phyloP scores from a whole-genome alignment of 2,888 invertebrate genomes.

The Galeopsomyia nigrocyanea region DNA sequence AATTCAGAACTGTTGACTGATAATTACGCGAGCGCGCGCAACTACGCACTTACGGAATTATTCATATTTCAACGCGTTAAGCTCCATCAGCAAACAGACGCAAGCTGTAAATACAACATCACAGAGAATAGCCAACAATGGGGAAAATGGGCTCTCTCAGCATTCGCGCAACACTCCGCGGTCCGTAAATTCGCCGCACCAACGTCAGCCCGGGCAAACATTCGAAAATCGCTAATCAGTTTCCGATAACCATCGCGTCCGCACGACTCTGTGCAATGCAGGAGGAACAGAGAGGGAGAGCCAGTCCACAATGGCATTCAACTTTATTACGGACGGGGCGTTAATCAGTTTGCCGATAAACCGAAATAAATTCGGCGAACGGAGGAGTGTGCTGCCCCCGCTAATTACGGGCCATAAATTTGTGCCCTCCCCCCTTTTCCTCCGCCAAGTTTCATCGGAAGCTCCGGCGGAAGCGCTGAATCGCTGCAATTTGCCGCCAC shows the following conservation, averaged over 20 bases:
- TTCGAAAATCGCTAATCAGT: slow-evolving; percentile 42
- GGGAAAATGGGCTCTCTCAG: too few relatives aligned
- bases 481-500: slow-evolving; percentile 18
- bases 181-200: too few relatives aligned
- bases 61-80: too few relatives aligned
- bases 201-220: slow-evolving; percentile 13
- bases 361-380: slow-evolving; percentile 39
- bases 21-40: too few relatives aligned
- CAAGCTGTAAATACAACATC: too few relatives aligned
- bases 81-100: too few relatives aligned
- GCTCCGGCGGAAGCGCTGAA: slow-evolving; percentile 26
- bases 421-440: background rate
- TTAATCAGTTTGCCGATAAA: slow-evolving; percentile 43
- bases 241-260: slow-evolving; percentile 29
- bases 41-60: too few relatives aligned
- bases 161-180: too few relatives aligned
- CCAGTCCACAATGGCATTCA: slow-evolving; percentile 6
- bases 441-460: slow-evolving; percentile 34
- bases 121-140: too few relatives aligned
- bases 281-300: background rate
- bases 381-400: background rate
- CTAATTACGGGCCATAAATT: slow-evolving; percentile 27
- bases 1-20: too few relatives aligned
- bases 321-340: slow-evolving; percentile 23
- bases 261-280: background rate